These are phyloP conservation scores for Potamarius usumacintae DNA, from an alignment of 2,113 vertebrate species.

Conservation along the genomic window DNA sequence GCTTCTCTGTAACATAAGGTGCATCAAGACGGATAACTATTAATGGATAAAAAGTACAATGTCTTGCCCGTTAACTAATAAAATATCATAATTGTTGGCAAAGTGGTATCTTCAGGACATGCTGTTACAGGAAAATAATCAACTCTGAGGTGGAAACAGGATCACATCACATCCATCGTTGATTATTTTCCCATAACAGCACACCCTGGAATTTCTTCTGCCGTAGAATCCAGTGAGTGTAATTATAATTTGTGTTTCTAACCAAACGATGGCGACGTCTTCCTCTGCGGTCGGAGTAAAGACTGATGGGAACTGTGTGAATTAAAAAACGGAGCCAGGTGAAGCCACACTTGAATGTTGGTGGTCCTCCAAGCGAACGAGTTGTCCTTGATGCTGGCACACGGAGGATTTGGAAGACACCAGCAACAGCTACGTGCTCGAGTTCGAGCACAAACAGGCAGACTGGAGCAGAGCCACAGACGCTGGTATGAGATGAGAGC, in stretches of 20 bases:
- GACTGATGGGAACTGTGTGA: not conserved
- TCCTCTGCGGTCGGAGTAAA: not conserved
- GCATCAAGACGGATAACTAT: not conserved
- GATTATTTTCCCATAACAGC: not conserved
- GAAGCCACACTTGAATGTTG: slow-evolving; percentile 7
- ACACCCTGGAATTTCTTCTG: not conserved
- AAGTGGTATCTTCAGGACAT: not conserved
- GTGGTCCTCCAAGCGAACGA: not conserved
- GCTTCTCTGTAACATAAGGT: no score
- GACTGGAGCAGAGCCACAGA: slow-evolving; percentile 5
- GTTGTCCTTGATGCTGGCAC: not conserved
- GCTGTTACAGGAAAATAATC: not conserved
- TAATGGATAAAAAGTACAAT: not conserved
- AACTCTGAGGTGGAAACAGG: not conserved
- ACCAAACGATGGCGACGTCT: slow-evolving; percentile 10
- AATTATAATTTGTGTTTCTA: not conserved
- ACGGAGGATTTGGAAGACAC: slow-evolving; percentile 3
- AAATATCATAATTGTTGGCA: not conserved
- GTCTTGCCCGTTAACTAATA: no score
- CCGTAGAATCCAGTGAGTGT: not conserved
- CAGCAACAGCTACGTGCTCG: slow-evolving; percentile 19
- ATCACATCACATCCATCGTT: not conserved
- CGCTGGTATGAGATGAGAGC: not conserved
- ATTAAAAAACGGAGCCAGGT: not conserved
- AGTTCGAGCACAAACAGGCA: slow-evolving; percentile 21